Percentiles rank a stretch among this genome's conserved stretches.
phyloP scores from a whole-genome alignment of 2,113 vertebrate genomes.

The Opisthocomus hoazin region DNA sequence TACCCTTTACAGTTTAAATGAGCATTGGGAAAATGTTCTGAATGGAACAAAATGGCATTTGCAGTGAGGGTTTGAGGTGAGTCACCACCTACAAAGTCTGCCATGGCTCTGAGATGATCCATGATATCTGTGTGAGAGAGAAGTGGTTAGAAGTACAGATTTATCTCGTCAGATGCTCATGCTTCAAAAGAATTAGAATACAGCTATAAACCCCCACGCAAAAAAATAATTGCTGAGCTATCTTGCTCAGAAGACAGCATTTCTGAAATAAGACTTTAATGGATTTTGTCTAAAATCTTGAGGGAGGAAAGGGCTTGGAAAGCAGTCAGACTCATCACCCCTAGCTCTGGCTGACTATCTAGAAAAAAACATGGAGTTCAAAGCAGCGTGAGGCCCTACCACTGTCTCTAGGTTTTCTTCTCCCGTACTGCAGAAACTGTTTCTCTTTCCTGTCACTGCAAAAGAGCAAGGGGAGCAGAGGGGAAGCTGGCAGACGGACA shows the following conservation, averaged over 20 bases:
- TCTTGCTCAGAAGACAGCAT: not conserved
- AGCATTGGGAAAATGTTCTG: not conserved
- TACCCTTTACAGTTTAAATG: not conserved
- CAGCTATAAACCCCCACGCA: not conserved
- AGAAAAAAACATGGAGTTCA: not conserved
- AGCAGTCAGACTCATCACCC: not conserved
- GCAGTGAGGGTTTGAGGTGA: not conserved
- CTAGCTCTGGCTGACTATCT: not conserved
- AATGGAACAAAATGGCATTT: not conserved
- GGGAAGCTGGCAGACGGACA: not conserved
- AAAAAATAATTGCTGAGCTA: not conserved
- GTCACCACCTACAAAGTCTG: not conserved
- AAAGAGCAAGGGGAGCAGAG: not conserved
- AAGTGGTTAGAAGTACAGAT: not conserved
- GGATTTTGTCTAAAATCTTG: not conserved
- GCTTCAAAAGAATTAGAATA: not conserved
- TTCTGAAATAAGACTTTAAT: not conserved
- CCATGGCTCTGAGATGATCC: not conserved
- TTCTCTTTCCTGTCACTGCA: not conserved
- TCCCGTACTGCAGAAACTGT: not conserved
- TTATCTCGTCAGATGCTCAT: not conserved
- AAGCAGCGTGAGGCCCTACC: not conserved
- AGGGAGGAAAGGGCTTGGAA: not conserved
- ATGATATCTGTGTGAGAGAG: not conserved
- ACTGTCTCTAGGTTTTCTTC: not conserved